Conservation (phyloP, 92 coral and sea anemone genomes). For the Palythoa caribaeorum region DNA sequence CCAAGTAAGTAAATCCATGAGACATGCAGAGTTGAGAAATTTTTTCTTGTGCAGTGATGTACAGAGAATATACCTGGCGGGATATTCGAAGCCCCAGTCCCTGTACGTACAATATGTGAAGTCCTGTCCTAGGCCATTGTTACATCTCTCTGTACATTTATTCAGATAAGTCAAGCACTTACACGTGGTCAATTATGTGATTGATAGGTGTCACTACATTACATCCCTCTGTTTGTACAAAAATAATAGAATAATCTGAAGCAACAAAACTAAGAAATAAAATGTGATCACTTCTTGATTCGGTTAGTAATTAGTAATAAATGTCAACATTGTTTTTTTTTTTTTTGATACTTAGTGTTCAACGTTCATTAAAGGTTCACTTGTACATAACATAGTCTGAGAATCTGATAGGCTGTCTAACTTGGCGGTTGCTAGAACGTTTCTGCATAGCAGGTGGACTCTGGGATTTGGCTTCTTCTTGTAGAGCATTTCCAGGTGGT, state of each 20-base stretch:
- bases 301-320: constrained; percentile 35
- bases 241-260: constrained; percentile 19
- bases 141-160: no score
- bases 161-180: no score
- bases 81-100: neutral
- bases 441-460: constrained; percentile 19
- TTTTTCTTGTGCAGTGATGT: no score
- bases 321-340: constrained; percentile 23
- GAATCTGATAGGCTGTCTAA: constrained; percentile 26
- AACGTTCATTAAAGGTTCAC: constrained; percentile 6
- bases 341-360: constrained; percentile 28
- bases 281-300: constrained; percentile 34
- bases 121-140: no score
- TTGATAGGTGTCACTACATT: constrained; percentile 35
- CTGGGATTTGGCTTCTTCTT: constrained; percentile 22
- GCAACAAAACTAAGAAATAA: constrained; percentile 24
- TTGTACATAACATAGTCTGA: constrained; percentile 24
- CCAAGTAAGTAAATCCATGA: neutral
- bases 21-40: no score
- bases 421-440: constrained; percentile 25
- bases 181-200: constrained; percentile 23
- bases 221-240: constrained; percentile 38
- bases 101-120: no score
- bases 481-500: constrained; percentile 23
- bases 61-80: neutral